Evolutionary conservation across 53 echinoderm and acorn worm species (phyloP), one percentile per base, ranked within the genome.

Genomic region (Luidia sarsii): DNA sequence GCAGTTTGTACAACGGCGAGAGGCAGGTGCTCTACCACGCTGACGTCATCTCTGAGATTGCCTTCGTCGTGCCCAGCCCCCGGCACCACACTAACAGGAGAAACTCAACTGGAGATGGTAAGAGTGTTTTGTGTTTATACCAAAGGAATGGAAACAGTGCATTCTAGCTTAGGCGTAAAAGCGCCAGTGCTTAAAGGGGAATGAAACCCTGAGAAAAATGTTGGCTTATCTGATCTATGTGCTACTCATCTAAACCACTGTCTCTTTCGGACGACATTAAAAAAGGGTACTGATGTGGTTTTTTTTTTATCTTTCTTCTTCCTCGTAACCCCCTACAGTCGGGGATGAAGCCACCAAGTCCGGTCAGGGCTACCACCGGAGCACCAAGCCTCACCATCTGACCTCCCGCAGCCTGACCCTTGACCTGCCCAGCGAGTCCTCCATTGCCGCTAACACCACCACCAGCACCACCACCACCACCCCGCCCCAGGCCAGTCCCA

Each of bases 31-130:
- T 97, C 20, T 97, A 97, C 79, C 68, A 86, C 45, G 97, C 97
- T 57, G 97, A 97, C 69, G 88, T 90, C 63, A 81, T 86, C 57
- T 93, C 97, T 29, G 97, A 97, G 68, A 88, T 97, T 33, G 97
- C 97, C 32, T 97, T 97, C 74, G 97, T 97, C 7, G 97, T 97
- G 8, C 97, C 97, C 10, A 90, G 85, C 68, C 25, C 50, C 24
- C 71, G 64, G 46, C 72, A 52, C 28, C 27, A 35, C 50, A 35
- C 8, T 18, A 0, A 33, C 3, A 77, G 86, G 51, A 77, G 86
- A n/a, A 77, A 86, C 57, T 86, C 86, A 39, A 50, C 82, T 35
- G 82, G 56, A n/a, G 82, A 55, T 9, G 82, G 82, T 82, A 43
- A 22, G 77, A n/a, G n/a, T n/a, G n/a, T n/a, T n/a, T n/a, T n/a